Percentiles rank a stretch among this genome's conserved stretches.
Evolutionary conservation across 2,113 vertebrate genomes (phyloP).

Genomic region (rabbit (Oryctolagus cuniculus)): DNA sequence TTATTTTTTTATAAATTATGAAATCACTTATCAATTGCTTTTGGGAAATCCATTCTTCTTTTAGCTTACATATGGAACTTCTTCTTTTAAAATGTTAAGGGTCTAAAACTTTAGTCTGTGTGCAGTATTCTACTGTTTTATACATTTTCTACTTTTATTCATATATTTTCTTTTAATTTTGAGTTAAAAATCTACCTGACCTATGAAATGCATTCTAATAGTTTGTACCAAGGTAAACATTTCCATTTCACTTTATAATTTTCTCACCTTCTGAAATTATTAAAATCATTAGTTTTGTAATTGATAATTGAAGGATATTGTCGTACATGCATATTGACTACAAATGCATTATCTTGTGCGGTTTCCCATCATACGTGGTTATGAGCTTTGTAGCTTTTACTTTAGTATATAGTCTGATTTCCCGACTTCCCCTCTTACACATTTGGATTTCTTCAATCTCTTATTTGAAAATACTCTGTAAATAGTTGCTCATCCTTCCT

Average conservation of each 20-base stretch:
- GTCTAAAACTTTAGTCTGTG: background rate
- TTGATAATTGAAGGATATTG: background rate
- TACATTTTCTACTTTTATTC: background rate
- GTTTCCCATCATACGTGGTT: background rate
- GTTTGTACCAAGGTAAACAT: background rate
- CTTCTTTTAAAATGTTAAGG: background rate
- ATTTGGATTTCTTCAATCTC: background rate
- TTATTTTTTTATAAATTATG: too few species aligned
- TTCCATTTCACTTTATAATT: background rate
- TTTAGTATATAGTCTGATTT: background rate
- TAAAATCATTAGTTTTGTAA: background rate
- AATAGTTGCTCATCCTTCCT: background rate
- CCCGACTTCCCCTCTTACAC: background rate
- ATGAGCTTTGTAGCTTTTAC: background rate
- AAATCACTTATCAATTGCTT: too few species aligned
- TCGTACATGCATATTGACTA: background rate
- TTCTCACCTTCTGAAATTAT: background rate
- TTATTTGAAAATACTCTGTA: background rate
- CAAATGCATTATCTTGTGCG: background rate
- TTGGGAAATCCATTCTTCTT: background rate
- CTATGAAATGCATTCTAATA: background rate
- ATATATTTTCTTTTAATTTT: background rate
- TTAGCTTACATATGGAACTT: background rate
- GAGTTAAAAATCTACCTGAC: background rate
- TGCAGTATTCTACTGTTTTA: background rate